Evolutionary conservation across 2,113 vertebrate species (phyloP).

Genomic region (Herpetotheres cachinnans): DNA sequence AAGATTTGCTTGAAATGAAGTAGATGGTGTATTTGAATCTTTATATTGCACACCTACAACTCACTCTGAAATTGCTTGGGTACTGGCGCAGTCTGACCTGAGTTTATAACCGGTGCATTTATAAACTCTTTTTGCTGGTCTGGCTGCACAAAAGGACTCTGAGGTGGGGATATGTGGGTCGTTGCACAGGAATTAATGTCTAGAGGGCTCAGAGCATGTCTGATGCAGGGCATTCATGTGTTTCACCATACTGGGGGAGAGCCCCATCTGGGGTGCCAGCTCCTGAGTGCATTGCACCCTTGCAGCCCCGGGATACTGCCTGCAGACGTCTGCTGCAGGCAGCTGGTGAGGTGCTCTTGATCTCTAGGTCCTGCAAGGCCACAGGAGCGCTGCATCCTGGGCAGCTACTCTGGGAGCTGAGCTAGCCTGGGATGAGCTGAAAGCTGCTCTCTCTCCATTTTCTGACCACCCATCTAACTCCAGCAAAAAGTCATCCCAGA

Average conservation of each 20-base stretch:
- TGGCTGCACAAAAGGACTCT: not conserved
- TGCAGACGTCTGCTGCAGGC: not conserved
- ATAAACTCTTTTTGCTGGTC: not conserved
- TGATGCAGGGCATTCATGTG: not conserved
- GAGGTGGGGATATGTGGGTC: fast-evolving
- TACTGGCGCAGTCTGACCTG: not conserved
- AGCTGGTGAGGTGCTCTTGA: not conserved
- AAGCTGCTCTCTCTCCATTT: not conserved
- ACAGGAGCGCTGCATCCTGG: not conserved
- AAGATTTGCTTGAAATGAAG: not conserved
- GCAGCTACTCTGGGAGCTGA: not conserved
- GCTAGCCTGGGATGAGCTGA: not conserved
- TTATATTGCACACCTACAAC: not conserved
- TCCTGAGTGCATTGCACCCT: not conserved
- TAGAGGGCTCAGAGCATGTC: not conserved
- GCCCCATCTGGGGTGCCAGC: fast-evolving
- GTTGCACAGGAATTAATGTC: not conserved
- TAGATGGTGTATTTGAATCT: not conserved
- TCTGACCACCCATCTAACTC: not conserved
- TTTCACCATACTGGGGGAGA: fast-evolving
- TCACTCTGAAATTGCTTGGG: not conserved
- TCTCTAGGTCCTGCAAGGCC: not conserved
- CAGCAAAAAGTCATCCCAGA: not conserved
- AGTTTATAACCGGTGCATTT: not conserved
- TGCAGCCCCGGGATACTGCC: not conserved